Percentiles rank a stretch among this genome's conserved stretches.
phyloP scores from a whole-genome alignment of 2,888 invertebrate species.

The Andricus quercusramuli region DNA sequence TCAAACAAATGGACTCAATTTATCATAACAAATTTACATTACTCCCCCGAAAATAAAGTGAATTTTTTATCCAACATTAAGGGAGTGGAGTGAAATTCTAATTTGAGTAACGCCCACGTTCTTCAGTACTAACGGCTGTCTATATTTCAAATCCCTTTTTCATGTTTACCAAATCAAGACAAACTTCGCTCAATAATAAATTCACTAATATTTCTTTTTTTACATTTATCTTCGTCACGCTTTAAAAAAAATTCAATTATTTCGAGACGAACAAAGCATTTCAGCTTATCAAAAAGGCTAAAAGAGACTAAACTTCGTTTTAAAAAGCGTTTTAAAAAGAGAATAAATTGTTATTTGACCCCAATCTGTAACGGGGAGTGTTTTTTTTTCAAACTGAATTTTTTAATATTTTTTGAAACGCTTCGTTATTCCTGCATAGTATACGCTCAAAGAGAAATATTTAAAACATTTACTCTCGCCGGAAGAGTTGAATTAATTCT shows the following conservation, averaged over 20 bases:
- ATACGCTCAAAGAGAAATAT: background rate
- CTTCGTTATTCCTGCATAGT: no score
- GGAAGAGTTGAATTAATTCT: background rate
- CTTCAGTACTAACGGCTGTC: background rate
- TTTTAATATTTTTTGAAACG: no score
- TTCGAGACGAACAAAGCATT: background rate
- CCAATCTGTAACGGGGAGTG: background rate
- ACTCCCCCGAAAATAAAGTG: background rate
- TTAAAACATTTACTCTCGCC: background rate
- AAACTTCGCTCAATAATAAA: background rate
- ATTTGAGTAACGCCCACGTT: conserved; percentile 13
- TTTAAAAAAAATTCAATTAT: background rate
- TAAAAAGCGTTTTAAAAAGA: background rate
- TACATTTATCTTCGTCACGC: background rate
- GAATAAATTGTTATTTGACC: conserved; percentile 34
- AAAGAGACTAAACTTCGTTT: background rate
- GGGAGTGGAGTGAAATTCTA: conserved; percentile 3
- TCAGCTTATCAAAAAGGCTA: background rate
- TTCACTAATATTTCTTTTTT: background rate
- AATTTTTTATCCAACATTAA: conserved; percentile 3
- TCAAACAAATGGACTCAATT: conserved; percentile 26
- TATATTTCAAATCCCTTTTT: conserved; percentile 20
- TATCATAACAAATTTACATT: conserved; percentile 18
- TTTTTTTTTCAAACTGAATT: no score
- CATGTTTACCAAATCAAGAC: conserved; percentile 3